Conservation (phyloP, 2,888 invertebrate genomes). For the Danaus chrysippus region DNA sequence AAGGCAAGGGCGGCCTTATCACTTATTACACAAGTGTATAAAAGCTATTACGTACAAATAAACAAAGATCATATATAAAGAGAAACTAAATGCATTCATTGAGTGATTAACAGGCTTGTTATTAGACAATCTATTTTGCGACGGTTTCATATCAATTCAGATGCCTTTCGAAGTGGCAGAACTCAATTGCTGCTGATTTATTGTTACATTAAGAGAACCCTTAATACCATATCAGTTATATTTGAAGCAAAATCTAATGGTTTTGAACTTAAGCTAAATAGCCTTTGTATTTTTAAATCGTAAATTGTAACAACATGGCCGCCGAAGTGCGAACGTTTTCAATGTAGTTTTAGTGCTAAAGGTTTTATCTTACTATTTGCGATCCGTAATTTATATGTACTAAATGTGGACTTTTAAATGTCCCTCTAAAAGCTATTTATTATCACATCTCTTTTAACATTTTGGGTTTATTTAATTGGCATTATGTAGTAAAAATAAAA, state of each 20-base stretch:
- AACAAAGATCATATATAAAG: not conserved
- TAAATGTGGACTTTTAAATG: no score
- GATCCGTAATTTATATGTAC: not conserved
- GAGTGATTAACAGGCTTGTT: conserved; percentile 4
- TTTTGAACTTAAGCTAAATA: conserved; percentile 10
- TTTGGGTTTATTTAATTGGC: no score
- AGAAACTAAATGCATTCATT: conserved; percentile 1
- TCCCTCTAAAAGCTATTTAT: no score
- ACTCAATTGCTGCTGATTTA: conserved; percentile 7
- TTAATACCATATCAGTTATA: not conserved
- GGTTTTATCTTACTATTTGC: not conserved
- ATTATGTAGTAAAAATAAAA: no score
- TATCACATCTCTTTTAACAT: no score
- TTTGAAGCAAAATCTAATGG: not conserved
- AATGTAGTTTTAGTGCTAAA: conserved; percentile 5
- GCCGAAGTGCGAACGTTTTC: conserved; percentile 1
- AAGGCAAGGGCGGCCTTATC: no score
- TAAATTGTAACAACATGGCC: not conserved
- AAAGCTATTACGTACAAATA: not conserved
- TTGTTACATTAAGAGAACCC: conserved; percentile 7
- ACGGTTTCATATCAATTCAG: conserved; percentile 6
- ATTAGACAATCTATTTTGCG: conserved; percentile 2
- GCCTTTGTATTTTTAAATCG: conserved; percentile 12
- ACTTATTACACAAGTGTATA: no score
- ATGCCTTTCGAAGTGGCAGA: conserved; percentile 3